These are phyloP conservation scores for Berghia stephanieae DNA, from an alignment of 1,140 invertebrate species.

Conservation along the genomic window DNA sequence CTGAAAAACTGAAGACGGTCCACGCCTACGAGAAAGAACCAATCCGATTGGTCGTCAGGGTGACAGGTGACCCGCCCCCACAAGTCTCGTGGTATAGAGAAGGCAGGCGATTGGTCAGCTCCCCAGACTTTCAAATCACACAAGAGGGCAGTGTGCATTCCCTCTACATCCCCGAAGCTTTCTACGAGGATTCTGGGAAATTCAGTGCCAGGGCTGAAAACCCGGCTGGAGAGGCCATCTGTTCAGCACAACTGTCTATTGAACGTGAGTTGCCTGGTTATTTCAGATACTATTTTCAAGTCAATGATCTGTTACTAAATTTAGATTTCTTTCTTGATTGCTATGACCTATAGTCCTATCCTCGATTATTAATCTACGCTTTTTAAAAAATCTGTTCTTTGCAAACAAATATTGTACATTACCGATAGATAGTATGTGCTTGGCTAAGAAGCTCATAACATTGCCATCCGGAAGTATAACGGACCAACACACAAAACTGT, in stretches of 20 bases:
- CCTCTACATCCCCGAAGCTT: slow-evolving; percentile 66
- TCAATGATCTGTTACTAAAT: background rate
- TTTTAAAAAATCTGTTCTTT: too few relatives aligned
- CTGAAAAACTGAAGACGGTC: slow-evolving; percentile 64
- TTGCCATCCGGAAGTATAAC: too few relatives aligned
- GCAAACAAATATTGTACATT: too few relatives aligned
- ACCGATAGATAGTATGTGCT: too few relatives aligned
- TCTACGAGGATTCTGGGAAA: slow-evolving; percentile 72
- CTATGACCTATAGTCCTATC: background rate
- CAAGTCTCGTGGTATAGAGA: slow-evolving; percentile 69
- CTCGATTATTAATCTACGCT: background rate
- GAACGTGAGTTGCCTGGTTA: slow-evolving; percentile 51
- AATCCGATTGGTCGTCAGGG: slow-evolving; percentile 66
- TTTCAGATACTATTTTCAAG: background rate
- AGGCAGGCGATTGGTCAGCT: slow-evolving; percentile 61
- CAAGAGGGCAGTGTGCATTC: slow-evolving; percentile 64
- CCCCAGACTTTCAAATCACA: slow-evolving; percentile 66
- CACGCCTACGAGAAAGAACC: slow-evolving; percentile 65
- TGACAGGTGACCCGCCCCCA: slow-evolving; percentile 67
- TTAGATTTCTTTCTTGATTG: background rate
- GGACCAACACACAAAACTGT: too few relatives aligned
- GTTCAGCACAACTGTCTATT: slow-evolving; percentile 61
- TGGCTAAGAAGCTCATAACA: too few relatives aligned
- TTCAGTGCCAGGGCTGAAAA: slow-evolving; percentile 70
- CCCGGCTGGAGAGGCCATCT: slow-evolving; percentile 60